Evolutionary conservation across 2,888 invertebrate species (phyloP), one percentile per base, ranked within the genome.

Genomic region (Drosophila kokeensis): DNA sequence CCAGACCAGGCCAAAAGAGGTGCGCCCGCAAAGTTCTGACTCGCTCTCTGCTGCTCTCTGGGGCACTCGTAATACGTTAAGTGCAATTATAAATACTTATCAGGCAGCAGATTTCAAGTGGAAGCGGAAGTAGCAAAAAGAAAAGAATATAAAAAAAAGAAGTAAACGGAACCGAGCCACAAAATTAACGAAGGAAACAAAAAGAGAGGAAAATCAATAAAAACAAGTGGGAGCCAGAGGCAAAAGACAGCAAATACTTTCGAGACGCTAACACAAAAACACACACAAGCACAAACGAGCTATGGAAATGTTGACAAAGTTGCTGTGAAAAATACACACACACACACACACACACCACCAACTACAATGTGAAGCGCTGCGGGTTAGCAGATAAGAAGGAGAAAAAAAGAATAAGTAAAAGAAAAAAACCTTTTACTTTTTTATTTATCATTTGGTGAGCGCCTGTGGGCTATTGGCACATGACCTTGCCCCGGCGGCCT

Each of bases 21-120:
- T 15, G 45, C 29, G 40, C 21, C 57, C 18, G 30, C 38, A 38
- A 42, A 48, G 40, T 15, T 55, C 42, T 38, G 34, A 2, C 34
- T 10, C 45, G 10, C 27, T 27, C 45, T 63, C 40, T 27, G 0
- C 30, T 1, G 5, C 18, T 32, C 27, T 6, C 38, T 36, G 24
- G 32, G 40, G 32, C 24, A n/a, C 66, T 86, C 62, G 67, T 59
- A 73, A 73, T 64, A 69, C 80, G 71, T 68, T 78, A 81, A 90
- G 87, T 78, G 87, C 90, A 88, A 86, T 87, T 90, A 88, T 80
- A 88, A 88, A 81, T 83, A 76, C 75, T 81, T 68, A 76, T 83
- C 79, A 64, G 48, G 69, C 62, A 61, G 86, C 60, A 63, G 81
- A 88, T 74, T 77, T 68, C 54, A 67, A 86, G 82, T 71, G 72